Base-by-base conservation (phyloP, 2,797 vertebrate genomes). In the Hybognathus amarus region DNA sequence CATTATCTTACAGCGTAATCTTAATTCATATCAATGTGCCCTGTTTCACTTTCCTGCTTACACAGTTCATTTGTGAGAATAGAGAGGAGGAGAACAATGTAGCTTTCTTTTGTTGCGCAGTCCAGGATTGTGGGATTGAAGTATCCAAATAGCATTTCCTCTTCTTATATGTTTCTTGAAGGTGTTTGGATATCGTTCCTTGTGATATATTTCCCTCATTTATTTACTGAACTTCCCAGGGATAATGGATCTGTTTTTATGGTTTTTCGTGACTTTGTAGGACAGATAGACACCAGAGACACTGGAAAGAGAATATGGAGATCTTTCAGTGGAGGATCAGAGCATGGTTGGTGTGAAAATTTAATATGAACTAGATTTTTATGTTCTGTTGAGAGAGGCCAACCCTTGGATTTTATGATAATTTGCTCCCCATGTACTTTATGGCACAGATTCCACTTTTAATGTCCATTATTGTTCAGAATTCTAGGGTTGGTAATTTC, bases 301-400 rank as follows among this genome's bases (percentile, higher is more conserved):
- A 80, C 86, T 82, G 85, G 38, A 66, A 87, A 33, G 75, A 40
- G 75, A 78, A 83, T 74, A 66, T 88, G 75, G 89, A 89, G 80
- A 85, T 89, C 85, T 88, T 87, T 90, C 85, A 88, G 79, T 86
- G 84, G 87, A 78, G 81, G 86, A 85, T 79, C 86, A 61, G 47
- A 27, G 64, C 77, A 66, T 68, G 7, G 85, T 81, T 12, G 40
- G 75, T 80, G 85, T 82, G 17, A 61, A 77, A 77, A 30, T 64
- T 45, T 47, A 0, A 76, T 76, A 27, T 27, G 52, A 40, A 18
- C 73, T 59, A 76, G 73, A 76, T 76, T 76, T 74, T 38, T n/a
- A 9, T 75, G 22, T 40, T 59, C 13, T 40, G 13, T 10, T 15
- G 36, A 40, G 12, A n/a, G 38, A 59, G 52, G 33, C 54, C 27